phyloP scores from a whole-genome alignment of 2,113 vertebrate species.

The Malurus cyaneus region DNA sequence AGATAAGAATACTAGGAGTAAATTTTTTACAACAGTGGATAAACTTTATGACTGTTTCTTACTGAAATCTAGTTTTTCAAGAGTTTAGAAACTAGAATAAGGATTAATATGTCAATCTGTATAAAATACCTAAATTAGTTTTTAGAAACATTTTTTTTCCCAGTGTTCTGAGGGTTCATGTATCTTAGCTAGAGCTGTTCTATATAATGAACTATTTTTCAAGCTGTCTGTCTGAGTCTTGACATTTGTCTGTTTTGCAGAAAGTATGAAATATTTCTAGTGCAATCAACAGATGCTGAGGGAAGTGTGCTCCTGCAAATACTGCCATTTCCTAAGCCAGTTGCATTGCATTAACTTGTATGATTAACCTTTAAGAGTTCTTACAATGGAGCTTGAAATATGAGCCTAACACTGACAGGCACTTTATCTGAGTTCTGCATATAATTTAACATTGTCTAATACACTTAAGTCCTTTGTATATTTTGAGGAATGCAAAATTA shows the following conservation, averaged over 20 bases:
- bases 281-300: rapidly evolving
- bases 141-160: background rate
- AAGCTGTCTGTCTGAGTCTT: background rate
- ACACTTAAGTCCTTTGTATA: background rate
- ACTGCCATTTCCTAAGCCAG: background rate
- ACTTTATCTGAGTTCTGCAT: background rate
- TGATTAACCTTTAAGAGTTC: background rate
- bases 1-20: background rate
- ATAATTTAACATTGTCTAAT: background rate
- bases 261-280: background rate
- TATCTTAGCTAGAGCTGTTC: background rate
- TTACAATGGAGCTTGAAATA: background rate
- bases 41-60: background rate
- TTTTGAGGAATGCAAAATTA: background rate
- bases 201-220: background rate
- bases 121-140: background rate
- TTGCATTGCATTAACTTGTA: background rate
- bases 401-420: background rate
- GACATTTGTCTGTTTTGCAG: background rate
- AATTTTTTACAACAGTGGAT: background rate
- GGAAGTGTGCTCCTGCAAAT: background rate
- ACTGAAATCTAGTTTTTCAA: background rate
- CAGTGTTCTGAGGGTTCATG: background rate
- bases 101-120: background rate
- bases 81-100: background rate